phyloP scores from a whole-genome alignment of 2,113 vertebrate genomes.

The Chlorocebus sabaeus region DNA sequence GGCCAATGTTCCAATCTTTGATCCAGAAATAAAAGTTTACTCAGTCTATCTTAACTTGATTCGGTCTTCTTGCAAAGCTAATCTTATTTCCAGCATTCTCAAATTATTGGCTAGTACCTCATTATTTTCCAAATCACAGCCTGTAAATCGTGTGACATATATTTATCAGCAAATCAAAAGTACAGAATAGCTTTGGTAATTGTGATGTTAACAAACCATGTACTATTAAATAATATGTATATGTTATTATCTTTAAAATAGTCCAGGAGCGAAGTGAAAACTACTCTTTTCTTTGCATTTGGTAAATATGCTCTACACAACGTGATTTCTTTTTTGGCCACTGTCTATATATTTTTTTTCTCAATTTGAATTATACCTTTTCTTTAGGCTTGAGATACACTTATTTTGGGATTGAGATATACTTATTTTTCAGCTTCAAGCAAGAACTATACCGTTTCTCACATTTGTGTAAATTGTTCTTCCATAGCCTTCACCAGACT shows the following conservation, averaged over 20 bases:
- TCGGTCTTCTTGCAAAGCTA: background rate
- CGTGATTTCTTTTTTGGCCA: background rate
- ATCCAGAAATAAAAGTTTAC: background rate
- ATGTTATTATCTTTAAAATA: background rate
- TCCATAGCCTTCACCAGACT: background rate
- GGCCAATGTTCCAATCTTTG: background rate
- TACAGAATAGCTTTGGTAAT: background rate
- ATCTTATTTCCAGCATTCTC: background rate
- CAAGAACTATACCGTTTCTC: background rate
- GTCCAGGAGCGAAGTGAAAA: background rate
- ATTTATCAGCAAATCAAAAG: background rate
- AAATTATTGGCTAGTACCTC: background rate
- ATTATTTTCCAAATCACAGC: background rate
- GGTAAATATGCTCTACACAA: background rate
- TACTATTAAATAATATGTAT: background rate
- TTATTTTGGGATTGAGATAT: background rate
- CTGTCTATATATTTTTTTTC: background rate
- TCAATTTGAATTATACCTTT: background rate
- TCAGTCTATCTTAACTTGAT: background rate
- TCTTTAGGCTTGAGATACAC: background rate
- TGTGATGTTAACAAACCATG: background rate
- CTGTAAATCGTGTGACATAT: background rate
- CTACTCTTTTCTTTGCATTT: background rate
- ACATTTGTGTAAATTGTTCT: background rate
- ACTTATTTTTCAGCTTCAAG: background rate